phyloP scores from a whole-genome alignment of 2,113 vertebrate species.

The Bufo bufo region DNA sequence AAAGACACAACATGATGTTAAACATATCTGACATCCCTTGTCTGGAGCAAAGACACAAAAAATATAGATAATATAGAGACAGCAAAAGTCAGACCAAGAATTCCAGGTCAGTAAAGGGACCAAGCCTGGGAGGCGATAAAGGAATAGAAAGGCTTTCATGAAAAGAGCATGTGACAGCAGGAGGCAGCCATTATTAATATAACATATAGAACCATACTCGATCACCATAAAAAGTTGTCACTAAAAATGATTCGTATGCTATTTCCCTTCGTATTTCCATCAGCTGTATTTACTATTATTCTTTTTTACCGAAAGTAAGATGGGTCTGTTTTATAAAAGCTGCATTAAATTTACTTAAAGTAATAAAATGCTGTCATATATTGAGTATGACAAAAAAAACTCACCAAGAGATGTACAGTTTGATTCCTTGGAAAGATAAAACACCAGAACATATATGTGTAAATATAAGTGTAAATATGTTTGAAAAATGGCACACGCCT shows the following conservation, averaged over 20 bases:
- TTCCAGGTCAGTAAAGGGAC: neutral
- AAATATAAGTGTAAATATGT: no score
- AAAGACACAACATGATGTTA: slow-evolving; percentile 5
- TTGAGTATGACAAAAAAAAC: neutral
- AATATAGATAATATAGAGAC: neutral
- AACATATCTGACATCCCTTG: slow-evolving; percentile 33
- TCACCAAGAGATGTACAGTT: no score
- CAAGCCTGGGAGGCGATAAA: neutral
- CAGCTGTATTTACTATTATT: neutral
- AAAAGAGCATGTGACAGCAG: neutral
- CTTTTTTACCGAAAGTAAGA: neutral
- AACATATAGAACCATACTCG: neutral
- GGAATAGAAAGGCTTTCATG: neutral
- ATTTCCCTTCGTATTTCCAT: no score
- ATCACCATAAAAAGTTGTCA: neutral
- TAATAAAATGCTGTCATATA: neutral
- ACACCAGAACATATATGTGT: no score
- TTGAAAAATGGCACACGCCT: no score
- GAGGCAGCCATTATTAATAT: neutral
- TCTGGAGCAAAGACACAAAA: slow-evolving; percentile 19
- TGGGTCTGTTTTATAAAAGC: neutral
- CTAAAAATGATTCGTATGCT: neutral
- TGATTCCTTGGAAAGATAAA: no score
- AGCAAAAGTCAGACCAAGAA: neutral
- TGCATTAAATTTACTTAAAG: neutral